Evolutionary conservation across 2,113 vertebrate species (phyloP), one percentile per base, ranked within the genome.

Genomic region (Zapus hudsonius): DNA sequence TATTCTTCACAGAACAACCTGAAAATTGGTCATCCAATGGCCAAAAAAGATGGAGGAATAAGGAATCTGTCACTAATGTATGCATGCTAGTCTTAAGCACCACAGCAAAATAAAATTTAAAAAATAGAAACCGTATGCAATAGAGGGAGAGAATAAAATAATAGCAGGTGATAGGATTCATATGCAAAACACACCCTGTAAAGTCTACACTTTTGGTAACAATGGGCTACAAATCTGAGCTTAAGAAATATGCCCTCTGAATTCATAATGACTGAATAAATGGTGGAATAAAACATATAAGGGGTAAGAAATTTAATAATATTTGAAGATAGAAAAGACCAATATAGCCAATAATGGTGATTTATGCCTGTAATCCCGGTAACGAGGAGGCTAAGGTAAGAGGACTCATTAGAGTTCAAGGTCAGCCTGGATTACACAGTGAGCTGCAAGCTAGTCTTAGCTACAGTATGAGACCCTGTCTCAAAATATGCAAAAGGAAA

Each of bases 261-360:
- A 70, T 70, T 25, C 89, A 52, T 87, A 88, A 52, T 23, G 27
- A 78, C 36, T 44, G 15, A 55, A 52, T 75, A 3, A 89, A 79
- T 38, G 9, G 29, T 13, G 87, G 22, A 70, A 29, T 83, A 57
- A 70, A 93, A 93, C 23, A 83, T 40, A 9, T 64, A 70, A 96
- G 63, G 23, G 52, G 20, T 83, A 52, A 74, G 20, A 55, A 85
- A 75, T 44, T 1, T 80, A 92, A 59, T 29, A 72, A 64, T 31
- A 78, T n/a, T 52, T 75, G 29, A 95, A 95, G 52, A 64, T 82
- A 89, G 1, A 79, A 85, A 92, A 75, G 29, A 85, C 36, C 47
- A 84, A 40, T 75, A 25, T 89, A 66, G 80, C 19, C 19, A 23
- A 31, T 15, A 52, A 22, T 83, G 7, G 13, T 47, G 27, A 12